Conservation (phyloP, 2,888 invertebrate genomes). For the Phyllotreta striolata region DNA sequence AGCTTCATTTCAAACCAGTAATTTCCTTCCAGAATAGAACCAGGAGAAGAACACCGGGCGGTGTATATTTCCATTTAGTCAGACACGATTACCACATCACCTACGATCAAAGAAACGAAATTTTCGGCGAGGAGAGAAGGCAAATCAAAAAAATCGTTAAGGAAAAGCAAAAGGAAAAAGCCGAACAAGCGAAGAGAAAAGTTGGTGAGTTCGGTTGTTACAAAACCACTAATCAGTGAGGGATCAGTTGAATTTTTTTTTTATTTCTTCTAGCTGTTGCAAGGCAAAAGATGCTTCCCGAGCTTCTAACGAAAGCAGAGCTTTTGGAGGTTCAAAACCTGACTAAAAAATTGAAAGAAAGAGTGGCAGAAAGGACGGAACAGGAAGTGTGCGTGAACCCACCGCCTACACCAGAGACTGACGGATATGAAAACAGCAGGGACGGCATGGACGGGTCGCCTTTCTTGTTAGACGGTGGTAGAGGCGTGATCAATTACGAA, state of each 20-base stretch:
- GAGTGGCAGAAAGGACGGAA: conserved; percentile 61
- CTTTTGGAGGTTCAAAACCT: conserved; percentile 50
- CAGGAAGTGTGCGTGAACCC: conserved; percentile 72
- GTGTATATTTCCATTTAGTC: conserved; percentile 83
- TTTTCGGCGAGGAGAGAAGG: conserved; percentile 73
- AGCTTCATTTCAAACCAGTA: no score
- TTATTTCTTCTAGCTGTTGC: conserved; percentile 42
- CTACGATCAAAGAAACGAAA: conserved; percentile 70
- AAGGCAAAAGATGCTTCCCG: conserved; percentile 66
- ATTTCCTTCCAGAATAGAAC: conserved; percentile 70
- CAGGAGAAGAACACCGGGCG: conserved; percentile 85
- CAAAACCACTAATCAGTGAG: background rate
- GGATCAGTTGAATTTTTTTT: conserved; percentile 17
- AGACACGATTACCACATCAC: conserved; percentile 75
- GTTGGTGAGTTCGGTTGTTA: conserved; percentile 47
- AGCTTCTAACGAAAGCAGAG: conserved; percentile 70
- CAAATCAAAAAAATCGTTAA: conserved; percentile 66
- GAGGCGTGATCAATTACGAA: conserved; percentile 64
- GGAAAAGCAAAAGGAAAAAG: conserved; percentile 68
- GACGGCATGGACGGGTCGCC: conserved; percentile 60
- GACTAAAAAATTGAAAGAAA: conserved; percentile 56
- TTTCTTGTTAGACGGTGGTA: conserved; percentile 37
- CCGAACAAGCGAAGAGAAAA: conserved; percentile 70
- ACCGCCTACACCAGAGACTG: conserved; percentile 83
- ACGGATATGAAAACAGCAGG: conserved; percentile 70